A percentile compares a stretch with the other conserved stretches of the same genome.
These are phyloP conservation scores for Eretmochelys imbricata DNA, from an alignment of 2,113 vertebrate species.

Conservation along the genomic window DNA sequence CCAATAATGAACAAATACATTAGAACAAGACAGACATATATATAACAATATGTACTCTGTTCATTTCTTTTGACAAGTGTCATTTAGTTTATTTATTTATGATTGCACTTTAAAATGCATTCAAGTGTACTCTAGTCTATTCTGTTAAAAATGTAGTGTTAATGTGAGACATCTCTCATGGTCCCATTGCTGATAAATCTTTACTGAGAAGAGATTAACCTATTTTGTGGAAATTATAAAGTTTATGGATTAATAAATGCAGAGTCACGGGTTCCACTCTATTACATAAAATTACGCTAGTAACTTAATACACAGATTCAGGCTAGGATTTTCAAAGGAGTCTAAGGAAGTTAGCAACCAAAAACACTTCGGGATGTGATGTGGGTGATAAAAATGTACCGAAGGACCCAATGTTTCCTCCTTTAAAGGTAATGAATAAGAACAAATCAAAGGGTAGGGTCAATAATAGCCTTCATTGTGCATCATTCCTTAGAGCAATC, in stretches of 20 bases:
- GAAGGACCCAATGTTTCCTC: fast-evolving
- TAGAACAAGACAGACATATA: not conserved
- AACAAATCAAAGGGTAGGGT: not conserved
- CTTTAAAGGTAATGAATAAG: not conserved
- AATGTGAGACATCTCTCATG: not conserved
- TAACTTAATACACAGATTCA: not conserved
- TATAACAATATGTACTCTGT: not conserved
- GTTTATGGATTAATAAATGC: not conserved
- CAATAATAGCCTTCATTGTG: not conserved
- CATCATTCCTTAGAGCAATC: not conserved
- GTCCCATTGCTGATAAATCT: not conserved
- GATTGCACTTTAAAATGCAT: not conserved
- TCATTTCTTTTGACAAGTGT: not conserved
- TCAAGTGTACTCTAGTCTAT: not conserved
- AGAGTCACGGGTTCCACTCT: not conserved
- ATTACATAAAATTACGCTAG: not conserved
- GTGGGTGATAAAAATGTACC: not conserved
- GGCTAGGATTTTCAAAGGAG: not conserved
- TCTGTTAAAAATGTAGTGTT: not conserved
- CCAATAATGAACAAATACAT: not conserved
- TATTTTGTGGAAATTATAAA: not conserved
- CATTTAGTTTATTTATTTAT: not conserved
- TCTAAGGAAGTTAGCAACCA: not conserved
- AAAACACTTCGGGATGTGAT: not conserved
- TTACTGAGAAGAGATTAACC: not conserved